Evolutionary conservation across 1,140 invertebrate species (phyloP).

Genomic region (Epicauta chinensis): DNA sequence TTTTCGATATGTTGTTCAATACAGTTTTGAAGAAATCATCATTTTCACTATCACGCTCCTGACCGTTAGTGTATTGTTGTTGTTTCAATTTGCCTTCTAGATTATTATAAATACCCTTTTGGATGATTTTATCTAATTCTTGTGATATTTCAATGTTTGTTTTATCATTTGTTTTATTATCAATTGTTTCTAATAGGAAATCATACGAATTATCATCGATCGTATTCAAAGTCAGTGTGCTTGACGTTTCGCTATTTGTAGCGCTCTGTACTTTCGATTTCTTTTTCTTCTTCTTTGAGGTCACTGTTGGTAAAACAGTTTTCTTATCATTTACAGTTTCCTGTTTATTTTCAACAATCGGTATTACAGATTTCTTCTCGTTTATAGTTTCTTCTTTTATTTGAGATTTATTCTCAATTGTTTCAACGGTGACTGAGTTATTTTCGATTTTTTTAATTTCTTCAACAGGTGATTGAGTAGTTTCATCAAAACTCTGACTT

Average conservation of each 20-base stretch:
- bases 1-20: slow-evolving; percentile 9
- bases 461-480: not conserved
- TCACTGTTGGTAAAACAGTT: too few relatives aligned
- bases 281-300: slow-evolving; percentile 36
- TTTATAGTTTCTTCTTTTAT: not conserved
- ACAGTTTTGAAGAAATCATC: slow-evolving; percentile 33
- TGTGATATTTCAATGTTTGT: slow-evolving; percentile 40
- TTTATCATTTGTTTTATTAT: slow-evolving; percentile 28
- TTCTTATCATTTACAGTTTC: too few relatives aligned
- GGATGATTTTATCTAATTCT: slow-evolving; percentile 40
- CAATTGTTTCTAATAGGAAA: slow-evolving; percentile 29
- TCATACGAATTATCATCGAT: slow-evolving; percentile 29
- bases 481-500: not conserved
- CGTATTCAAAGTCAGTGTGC: slow-evolving; percentile 10
- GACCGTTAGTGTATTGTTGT: slow-evolving; percentile 25
- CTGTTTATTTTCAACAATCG: not conserved
- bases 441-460: slow-evolving; percentile 3
- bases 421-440: not conserved
- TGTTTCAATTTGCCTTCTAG: slow-evolving; percentile 37
- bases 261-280: slow-evolving; percentile 21
- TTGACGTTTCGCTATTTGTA: slow-evolving; percentile 8
- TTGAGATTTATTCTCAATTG: slow-evolving; percentile 5
- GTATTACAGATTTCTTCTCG: too few relatives aligned
- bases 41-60: not conserved
- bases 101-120: slow-evolving; percentile 37